These are phyloP conservation scores for Eurytoma californica DNA, from an alignment of 2,888 invertebrate species.

Conservation along the genomic window DNA sequence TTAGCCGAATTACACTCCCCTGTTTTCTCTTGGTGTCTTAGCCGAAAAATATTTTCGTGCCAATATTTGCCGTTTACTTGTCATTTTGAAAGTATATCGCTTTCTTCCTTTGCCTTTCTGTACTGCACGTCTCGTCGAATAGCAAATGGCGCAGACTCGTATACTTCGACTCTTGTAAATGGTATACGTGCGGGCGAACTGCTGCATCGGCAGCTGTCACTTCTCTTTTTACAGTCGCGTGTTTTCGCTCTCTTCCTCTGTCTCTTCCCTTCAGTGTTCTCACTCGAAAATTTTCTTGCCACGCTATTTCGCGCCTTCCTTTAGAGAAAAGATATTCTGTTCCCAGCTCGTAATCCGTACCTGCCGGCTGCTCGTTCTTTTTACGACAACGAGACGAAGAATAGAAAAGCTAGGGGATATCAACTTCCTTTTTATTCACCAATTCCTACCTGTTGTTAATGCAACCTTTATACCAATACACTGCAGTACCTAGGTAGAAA, in stretches of 20 bases:
- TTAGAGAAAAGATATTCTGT: constrained; percentile 11
- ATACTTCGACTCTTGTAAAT: too few species aligned
- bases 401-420: neutral
- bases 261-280: constrained; percentile 2
- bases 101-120: too few species aligned
- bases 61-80: neutral
- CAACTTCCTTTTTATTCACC: too few species aligned
- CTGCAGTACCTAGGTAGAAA: too few species aligned
- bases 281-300: constrained; percentile 23
- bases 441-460: too few species aligned
- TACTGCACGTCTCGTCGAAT: too few species aligned
- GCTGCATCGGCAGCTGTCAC: constrained; percentile 36
- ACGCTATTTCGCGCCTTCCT: constrained; percentile 8
- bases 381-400: neutral
- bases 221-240: constrained; percentile 13
- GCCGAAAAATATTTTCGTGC: neutral
- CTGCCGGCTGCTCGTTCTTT: neutral
- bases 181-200: neutral
- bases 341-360: constrained; percentile 21
- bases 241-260: neutral
- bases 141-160: too few species aligned
- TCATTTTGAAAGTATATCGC: constrained; percentile 20
- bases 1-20: neutral
- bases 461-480: too few species aligned
- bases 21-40: neutral